These are phyloP conservation scores for Malacosoma neustria DNA, from an alignment of 2,888 invertebrate species.

Conservation along the genomic window DNA sequence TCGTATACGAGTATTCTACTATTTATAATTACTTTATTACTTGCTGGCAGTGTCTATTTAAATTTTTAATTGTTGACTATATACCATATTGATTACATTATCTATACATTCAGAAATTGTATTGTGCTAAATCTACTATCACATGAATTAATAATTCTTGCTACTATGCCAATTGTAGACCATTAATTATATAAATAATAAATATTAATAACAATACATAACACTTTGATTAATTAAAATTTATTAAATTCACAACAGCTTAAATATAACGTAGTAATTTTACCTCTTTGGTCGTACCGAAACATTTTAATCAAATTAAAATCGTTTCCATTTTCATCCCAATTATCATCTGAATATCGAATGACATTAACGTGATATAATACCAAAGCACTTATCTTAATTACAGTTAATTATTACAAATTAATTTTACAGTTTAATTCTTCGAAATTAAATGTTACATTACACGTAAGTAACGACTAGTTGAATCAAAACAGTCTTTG, in stretches of 20 bases:
- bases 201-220: conserved; percentile 43
- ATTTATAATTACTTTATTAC: too few species aligned
- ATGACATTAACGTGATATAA: conserved; percentile 5
- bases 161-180: conserved; percentile 39
- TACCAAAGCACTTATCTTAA: background rate
- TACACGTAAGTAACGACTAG: conserved; percentile 46
- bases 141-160: conserved; percentile 67
- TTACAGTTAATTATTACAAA: conserved; percentile 7
- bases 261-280: conserved; percentile 27
- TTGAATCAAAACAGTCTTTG: conserved; percentile 41
- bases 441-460: conserved; percentile 13
- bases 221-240: conserved; percentile 31
- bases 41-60: too few species aligned
- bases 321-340: conserved; percentile 13
- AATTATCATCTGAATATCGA: conserved; percentile 3
- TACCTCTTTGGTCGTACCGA: conserved; percentile 62
- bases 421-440: conserved; percentile 3
- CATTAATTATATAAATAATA: conserved; percentile 24
- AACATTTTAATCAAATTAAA: conserved; percentile 14
- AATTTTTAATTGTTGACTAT: too few species aligned
- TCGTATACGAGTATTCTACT: too few species aligned
- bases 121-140: conserved; percentile 52
- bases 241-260: conserved; percentile 57
- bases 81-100: too few species aligned
- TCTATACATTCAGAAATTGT: background rate